phyloP scores from a whole-genome alignment of 2,113 vertebrate species.

The Hymenochirus boettgeri region DNA sequence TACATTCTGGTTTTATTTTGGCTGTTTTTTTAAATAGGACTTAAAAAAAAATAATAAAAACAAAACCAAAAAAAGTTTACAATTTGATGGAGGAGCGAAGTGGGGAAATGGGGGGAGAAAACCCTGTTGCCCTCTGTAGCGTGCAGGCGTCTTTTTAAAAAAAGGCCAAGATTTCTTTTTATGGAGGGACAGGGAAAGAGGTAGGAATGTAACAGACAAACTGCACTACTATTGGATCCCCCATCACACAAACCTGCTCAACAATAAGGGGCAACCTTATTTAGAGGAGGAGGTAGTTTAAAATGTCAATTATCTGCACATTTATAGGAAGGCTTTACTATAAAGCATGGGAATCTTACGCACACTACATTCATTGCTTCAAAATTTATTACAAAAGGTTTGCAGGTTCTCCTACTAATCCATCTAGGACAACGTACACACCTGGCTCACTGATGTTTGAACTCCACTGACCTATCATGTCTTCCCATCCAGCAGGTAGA shows the following conservation, averaged over 20 bases:
- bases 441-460: no score
- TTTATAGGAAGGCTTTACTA: no score
- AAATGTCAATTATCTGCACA: no score
- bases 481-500: no score
- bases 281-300: no score
- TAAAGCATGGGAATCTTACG: no score
- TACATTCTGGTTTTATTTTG: slow-evolving; percentile 38
- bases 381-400: no score
- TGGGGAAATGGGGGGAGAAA: not conserved
- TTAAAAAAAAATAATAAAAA: slow-evolving; percentile 22
- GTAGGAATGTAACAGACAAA: slow-evolving; percentile 32
- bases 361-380: no score
- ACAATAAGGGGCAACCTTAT: no score
- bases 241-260: not conserved
- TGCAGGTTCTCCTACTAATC: no score
- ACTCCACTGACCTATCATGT: no score
- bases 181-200: slow-evolving; percentile 19
- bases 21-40: slow-evolving; percentile 39
- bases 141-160: not conserved
- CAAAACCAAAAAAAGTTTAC: slow-evolving; percentile 9
- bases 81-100: slow-evolving; percentile 13
- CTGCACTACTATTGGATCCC: not conserved
- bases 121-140: slow-evolving; percentile 26
- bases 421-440: no score
- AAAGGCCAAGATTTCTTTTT: not conserved